Percentiles rank a stretch among this genome's conserved stretches.
Evolutionary conservation across 1,140 invertebrate species (phyloP).

Genomic region (Solenopsis invicta): DNA sequence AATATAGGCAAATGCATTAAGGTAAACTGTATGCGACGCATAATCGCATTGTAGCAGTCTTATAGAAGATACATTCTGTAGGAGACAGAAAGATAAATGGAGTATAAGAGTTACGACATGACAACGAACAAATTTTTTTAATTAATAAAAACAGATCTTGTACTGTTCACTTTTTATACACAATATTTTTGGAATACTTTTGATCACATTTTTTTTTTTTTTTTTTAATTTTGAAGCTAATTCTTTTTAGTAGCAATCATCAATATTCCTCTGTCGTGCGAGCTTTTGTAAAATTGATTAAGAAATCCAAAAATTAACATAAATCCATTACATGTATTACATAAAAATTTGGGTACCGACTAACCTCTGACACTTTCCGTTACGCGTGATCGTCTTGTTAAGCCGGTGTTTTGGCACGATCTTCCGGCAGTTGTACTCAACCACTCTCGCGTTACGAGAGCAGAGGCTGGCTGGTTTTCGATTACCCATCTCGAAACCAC

Average conservation of each 20-base stretch:
- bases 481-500: conserved; percentile 66
- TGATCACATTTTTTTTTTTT: background rate
- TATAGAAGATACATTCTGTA: background rate
- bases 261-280: background rate
- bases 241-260: background rate
- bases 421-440: conserved; percentile 41
- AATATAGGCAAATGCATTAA: conserved; percentile 9
- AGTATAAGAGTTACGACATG: background rate
- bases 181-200: background rate
- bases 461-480: conserved; percentile 59
- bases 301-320: background rate
- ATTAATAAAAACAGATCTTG: background rate
- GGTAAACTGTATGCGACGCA: background rate
- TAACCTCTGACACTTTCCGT: background rate
- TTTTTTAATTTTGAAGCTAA: background rate
- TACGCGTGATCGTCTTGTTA: conserved; percentile 7
- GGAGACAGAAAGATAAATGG: background rate
- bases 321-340: background rate
- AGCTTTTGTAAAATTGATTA: background rate
- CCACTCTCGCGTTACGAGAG: conserved; percentile 22
- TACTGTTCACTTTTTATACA: background rate
- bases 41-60: background rate
- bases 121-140: conserved; percentile 2
- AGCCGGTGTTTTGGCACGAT: conserved; percentile 44
- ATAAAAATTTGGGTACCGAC: background rate